Evolutionary conservation across 2,888 invertebrate species (phyloP), one percentile per base, ranked within the genome.

Genomic region (Eustalomyia histrio): DNA sequence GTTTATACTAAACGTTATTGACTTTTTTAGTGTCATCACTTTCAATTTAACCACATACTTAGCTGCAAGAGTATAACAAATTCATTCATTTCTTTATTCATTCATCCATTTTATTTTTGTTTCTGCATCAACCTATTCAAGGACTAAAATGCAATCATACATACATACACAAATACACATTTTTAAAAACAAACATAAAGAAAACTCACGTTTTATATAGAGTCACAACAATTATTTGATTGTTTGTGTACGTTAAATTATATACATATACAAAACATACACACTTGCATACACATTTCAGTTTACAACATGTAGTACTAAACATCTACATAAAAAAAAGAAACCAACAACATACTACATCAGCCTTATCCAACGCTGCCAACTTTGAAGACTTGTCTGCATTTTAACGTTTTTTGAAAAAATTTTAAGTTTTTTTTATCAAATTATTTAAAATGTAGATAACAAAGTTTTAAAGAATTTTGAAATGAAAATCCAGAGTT

Each of bases 1-100:
- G 53, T 81, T 73, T 64, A 69, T 60, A 55, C 65, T 76, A 83
- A 80, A 76, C 52, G 74, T 75, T 83, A 83, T 82, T 82, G 82
- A 79, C 79, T 79, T 82, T 78, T 83, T 76, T 81, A 83, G 83
- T 83, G 81, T 79, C 81, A 79, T 83, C 83, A 81, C 81, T 81
- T 83, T 81, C 83, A 81, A 83, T 80, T 80, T 80, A 80, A 69
- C 79, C 78, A 79, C 72, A 79, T 68, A 73, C 75, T 80, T 80
- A 53, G 18, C 50, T 68, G 43, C 33, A 24, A 21, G 35, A 60
- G 39, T 65, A 61, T 17, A 47, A 73, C 61, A 50, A 65, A n/a
- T n/a, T n/a, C n/a, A n/a, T n/a, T n/a, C n/a, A n/a, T n/a, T n/a
- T n/a, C n/a, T n/a, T n/a, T n/a, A 67, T 65, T 72, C 72, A 67